Percentiles rank a stretch among this genome's conserved stretches.
phyloP scores from a whole-genome alignment of 2,797 vertebrate genomes.

The Perodicticus potto region DNA sequence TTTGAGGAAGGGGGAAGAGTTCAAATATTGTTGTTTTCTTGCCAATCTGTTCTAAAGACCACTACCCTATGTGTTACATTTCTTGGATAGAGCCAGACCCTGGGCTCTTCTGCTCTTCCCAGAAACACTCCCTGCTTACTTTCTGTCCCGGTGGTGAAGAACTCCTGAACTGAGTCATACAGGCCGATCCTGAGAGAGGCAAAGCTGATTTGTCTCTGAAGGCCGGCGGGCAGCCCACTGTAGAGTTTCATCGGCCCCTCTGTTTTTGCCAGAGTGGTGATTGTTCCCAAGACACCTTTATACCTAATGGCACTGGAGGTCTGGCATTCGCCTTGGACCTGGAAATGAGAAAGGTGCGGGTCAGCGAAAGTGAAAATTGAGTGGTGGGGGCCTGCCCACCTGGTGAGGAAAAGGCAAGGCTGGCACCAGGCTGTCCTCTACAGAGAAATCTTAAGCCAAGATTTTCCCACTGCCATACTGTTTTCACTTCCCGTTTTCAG shows the following conservation, averaged over 20 bases:
- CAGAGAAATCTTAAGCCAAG: neutral
- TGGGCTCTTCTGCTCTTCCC: neutral
- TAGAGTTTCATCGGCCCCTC: conserved; percentile 92
- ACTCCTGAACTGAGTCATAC: conserved; percentile 92
- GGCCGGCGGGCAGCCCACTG: conserved; percentile 92
- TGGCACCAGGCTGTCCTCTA: neutral
- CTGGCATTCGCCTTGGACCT: conserved; percentile 93
- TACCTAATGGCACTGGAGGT: conserved; percentile 88
- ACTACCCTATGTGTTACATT: neutral
- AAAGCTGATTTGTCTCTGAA: conserved; percentile 93
- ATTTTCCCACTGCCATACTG: neutral
- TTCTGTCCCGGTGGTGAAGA: conserved; percentile 91
- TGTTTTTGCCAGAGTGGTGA: conserved; percentile 92
- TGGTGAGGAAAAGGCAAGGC: neutral
- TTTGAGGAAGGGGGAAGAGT: neutral
- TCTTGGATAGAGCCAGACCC: neutral
- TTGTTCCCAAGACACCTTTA: conserved; percentile 93
- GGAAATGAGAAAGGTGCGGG: conserved; percentile 24
- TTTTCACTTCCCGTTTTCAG: neutral
- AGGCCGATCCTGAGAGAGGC: conserved; percentile 93
- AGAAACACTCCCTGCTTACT: conserved; percentile 82
- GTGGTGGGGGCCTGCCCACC: too few relatives aligned
- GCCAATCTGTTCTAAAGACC: neutral
- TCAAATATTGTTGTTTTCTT: neutral
- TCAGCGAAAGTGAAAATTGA: neutral